Base-by-base conservation (phyloP, 2,797 vertebrate genomes). In the Tiaroga cobitis region DNA sequence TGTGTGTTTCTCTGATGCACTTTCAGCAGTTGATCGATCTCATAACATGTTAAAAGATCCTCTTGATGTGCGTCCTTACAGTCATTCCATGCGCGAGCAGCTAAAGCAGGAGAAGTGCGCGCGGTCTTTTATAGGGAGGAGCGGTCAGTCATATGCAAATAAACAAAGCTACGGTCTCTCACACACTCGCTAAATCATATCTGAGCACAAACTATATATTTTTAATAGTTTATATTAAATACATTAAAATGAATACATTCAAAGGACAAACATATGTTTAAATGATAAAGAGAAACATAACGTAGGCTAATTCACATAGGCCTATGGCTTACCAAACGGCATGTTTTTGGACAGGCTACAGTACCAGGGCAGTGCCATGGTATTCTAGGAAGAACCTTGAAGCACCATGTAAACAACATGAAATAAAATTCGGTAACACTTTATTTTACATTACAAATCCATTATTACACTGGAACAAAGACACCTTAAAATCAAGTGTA, bases 51-150 rank as follows among this genome's bases (percentile, higher is more conserved):
- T 63, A 68, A 67, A 59, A 37, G 37, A 49, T 86, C 80, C 67
- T 69, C 73, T 37, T 10, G 32, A 37, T 43, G 61, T 8, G 56
- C 21, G 67, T 79, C 78, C 56, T 80, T 41, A 6, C 19, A 41
- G 43, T 85, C 69, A 41, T 82, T 72, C 39, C 83, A 49, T 7
- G 81, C 78, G 29, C 39, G 54, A 85, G 26, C 83, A 82, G 86
- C 59, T 86, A 29, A 63, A 56, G 88, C 92, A 91, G 49, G 8
- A 91, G 61, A 43, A 90, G 89, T 68, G 90, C 87, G 87, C 81
- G 9, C 70, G 63, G 87, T 93, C 93, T 95, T 95, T 95, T 94
- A 95, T 83, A 89, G 91, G 94, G 95, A 93, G 95, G 95, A 94
- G 94, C 91, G 88, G 91, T 84, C 39, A 59, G 18, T 24, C 34